phyloP scores from a whole-genome alignment of 92 coral and sea anemone genomes.

The Palythoa grandis region DNA sequence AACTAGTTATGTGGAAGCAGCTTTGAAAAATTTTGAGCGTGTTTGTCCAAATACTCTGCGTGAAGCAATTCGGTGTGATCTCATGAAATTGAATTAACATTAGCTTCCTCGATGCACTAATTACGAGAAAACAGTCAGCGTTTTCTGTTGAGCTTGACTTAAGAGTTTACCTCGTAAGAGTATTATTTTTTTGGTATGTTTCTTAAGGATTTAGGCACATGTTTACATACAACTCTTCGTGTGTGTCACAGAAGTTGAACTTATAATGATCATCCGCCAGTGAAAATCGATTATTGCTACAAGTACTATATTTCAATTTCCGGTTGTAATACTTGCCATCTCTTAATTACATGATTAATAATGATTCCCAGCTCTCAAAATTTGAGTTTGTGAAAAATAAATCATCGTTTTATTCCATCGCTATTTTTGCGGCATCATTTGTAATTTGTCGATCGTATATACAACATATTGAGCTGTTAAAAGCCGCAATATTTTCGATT shows the following conservation, averaged over 20 bases:
- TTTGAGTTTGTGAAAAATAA: background rate
- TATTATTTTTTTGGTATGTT: background rate
- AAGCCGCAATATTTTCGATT: background rate
- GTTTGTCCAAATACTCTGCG: slow-evolving; percentile 16
- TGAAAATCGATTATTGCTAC: slow-evolving; percentile 1
- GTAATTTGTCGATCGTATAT: background rate
- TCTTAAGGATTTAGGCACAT: slow-evolving; percentile 16
- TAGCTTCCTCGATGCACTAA: background rate
- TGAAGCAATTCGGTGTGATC: slow-evolving; percentile 6
- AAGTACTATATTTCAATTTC: slow-evolving; percentile 18
- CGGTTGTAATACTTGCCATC: slow-evolving; percentile 33
- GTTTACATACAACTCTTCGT: background rate
- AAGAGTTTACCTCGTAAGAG: background rate
- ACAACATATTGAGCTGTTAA: slow-evolving; percentile 1
- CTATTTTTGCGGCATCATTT: background rate
- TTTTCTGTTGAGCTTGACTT: background rate
- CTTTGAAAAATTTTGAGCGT: slow-evolving; percentile 11
- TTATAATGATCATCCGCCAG: background rate
- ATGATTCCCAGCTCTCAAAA: slow-evolving; percentile 8
- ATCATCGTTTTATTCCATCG: background rate
- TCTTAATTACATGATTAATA: slow-evolving; percentile 15
- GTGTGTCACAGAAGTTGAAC: background rate
- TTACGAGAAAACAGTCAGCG: background rate
- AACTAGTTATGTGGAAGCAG: background rate
- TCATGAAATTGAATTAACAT: background rate